Conservation (phyloP, 1,140 invertebrate genomes). For the Drosophila rufa region DNA sequence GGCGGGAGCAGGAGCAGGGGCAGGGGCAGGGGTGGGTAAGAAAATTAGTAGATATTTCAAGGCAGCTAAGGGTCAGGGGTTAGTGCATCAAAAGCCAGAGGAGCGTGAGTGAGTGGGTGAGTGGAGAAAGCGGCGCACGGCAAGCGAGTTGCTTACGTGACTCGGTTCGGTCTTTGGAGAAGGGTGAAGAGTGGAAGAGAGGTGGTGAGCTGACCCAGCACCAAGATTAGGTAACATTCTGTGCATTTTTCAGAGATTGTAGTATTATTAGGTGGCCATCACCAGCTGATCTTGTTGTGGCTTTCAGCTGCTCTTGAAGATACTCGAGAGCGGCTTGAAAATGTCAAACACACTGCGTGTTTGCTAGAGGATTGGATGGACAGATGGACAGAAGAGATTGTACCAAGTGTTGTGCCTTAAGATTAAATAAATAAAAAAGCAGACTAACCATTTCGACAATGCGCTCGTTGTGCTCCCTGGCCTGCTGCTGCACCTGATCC, state of each 20-base stretch:
- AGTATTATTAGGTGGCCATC: constrained; percentile 5
- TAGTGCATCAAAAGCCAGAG: constrained; percentile 45
- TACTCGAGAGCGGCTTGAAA: constrained; percentile 74
- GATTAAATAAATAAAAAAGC: constrained; percentile 15
- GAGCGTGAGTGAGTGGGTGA: neutral
- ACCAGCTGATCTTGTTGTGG: constrained; percentile 25
- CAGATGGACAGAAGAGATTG: constrained; percentile 41
- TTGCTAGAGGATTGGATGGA: constrained; percentile 53
- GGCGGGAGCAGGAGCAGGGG: constrained; percentile 38
- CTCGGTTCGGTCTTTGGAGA: constrained; percentile 19
- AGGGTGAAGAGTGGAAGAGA: constrained; percentile 6
- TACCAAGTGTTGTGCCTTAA: neutral
- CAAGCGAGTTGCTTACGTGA: constrained; percentile 68
- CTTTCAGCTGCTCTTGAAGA: constrained; percentile 72
- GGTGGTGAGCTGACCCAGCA: constrained; percentile 35
- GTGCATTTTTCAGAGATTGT: constrained; percentile 51
- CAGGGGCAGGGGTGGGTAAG: constrained; percentile 55
- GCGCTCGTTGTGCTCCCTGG: constrained; percentile 77
- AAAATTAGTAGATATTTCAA: constrained; percentile 62
- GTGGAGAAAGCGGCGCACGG: constrained; percentile 26
- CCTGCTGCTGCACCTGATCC: constrained; percentile 75
- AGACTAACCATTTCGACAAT: constrained; percentile 84
- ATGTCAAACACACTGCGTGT: constrained; percentile 75
- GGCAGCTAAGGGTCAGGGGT: constrained; percentile 38
- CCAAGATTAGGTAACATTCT: constrained; percentile 49